These are phyloP conservation scores for Anthrax anthrax DNA, from an alignment of 2,888 invertebrate species.

Conservation along the genomic window DNA sequence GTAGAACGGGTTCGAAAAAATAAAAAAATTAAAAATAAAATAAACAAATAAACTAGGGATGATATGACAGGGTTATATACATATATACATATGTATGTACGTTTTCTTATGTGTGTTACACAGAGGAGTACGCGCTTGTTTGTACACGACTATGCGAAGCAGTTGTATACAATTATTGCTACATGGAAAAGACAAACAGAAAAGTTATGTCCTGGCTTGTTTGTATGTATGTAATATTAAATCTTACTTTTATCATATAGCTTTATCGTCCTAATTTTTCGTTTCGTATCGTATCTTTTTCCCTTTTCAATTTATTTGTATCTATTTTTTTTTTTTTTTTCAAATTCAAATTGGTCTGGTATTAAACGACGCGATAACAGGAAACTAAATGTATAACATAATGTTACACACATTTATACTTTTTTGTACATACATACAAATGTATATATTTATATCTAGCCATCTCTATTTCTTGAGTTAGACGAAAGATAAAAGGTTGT, in stretches of 20 bases:
- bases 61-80: not conserved
- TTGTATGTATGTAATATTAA: too few species aligned
- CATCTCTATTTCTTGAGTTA: not conserved
- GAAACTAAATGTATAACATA: too few species aligned
- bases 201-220: not conserved
- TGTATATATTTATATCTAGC: too few species aligned
- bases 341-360: too few species aligned
- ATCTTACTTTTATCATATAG: not conserved
- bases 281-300: not conserved
- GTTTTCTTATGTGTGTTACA: too few species aligned
- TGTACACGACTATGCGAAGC: not conserved
- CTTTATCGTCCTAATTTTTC: not conserved
- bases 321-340: too few species aligned
- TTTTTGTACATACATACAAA: not conserved
- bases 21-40: not conserved
- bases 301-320: too few species aligned
- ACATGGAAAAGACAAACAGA: not conserved
- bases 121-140: not conserved
- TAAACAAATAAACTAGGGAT: not conserved
- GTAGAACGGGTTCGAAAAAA: constrained; percentile 4
- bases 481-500: too few species aligned
- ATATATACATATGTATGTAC: too few species aligned
- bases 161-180: not conserved
- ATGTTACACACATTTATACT: too few species aligned
- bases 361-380: too few species aligned